Percentiles rank a stretch among this genome's conserved stretches.
Conservation (phyloP, 2,113 vertebrate genomes). For the Fulica atra region DNA sequence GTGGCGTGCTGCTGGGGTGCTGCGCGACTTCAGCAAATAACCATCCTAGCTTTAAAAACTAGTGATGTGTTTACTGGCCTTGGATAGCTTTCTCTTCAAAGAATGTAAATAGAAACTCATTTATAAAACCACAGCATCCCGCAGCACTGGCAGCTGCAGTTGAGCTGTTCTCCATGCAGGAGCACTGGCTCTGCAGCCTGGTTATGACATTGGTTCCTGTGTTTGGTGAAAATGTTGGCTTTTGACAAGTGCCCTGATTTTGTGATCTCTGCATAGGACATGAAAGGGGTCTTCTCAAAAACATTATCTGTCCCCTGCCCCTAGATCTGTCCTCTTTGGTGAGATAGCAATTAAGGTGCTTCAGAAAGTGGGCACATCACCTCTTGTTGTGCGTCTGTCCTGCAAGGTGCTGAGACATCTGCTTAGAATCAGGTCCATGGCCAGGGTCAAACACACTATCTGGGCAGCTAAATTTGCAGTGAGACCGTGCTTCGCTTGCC, state of each 20-base stretch:
- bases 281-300: neutral
- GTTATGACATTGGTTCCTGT: neutral
- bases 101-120: neutral
- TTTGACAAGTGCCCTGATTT: neutral
- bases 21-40: neutral
- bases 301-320: rapidly evolving
- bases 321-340: neutral
- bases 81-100: neutral
- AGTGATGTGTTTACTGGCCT: neutral
- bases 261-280: neutral
- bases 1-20: neutral
- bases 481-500: neutral
- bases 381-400: neutral
- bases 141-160: neutral
- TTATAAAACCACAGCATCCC: neutral
- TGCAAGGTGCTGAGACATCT: neutral
- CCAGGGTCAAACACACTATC: neutral
- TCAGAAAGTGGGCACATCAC: neutral
- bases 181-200: neutral
- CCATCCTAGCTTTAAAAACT: neutral
- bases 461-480: neutral
- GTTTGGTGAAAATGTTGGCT: neutral
- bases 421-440: neutral
- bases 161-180: neutral
- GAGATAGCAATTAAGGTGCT: neutral